Conservation (phyloP, 2,797 vertebrate genomes). For the Pseudochirops corinnae region DNA sequence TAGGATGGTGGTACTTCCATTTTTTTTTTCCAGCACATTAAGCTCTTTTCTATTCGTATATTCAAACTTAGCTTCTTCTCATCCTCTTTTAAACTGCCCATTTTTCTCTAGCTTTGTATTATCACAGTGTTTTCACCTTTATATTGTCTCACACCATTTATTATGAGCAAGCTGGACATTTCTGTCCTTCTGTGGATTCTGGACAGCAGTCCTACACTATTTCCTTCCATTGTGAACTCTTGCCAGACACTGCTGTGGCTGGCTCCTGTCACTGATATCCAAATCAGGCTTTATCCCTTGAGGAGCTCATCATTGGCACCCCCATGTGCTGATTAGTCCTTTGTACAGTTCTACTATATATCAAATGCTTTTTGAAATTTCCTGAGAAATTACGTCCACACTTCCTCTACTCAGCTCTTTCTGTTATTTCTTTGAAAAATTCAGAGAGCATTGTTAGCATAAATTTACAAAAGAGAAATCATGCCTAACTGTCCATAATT, state of each 20-base stretch:
- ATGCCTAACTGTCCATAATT: constrained; percentile 14
- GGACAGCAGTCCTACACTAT: not conserved
- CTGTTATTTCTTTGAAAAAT: constrained; percentile 33
- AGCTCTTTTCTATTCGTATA: not conserved
- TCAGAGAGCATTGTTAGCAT: constrained; percentile 3
- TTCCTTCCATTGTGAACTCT: constrained; percentile 1
- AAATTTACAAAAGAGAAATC: constrained; percentile 36
- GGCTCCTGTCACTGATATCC: constrained; percentile 38
- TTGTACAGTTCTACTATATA: constrained; percentile 19
- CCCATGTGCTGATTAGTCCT: not conserved
- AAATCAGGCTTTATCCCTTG: constrained; percentile 41
- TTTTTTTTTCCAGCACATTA: not conserved
- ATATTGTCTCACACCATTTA: not conserved
- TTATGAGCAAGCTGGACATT: not conserved
- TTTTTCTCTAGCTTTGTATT: not conserved
- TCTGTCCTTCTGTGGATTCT: not conserved
- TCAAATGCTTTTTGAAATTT: not conserved
- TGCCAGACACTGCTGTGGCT: constrained; percentile 40
- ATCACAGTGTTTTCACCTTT: not conserved
- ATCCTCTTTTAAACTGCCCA: not conserved
- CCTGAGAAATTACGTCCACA: constrained; percentile 37
- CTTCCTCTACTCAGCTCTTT: constrained; percentile 29
- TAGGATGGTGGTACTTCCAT: not conserved
- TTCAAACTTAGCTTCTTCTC: not conserved
- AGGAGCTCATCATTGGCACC: constrained; percentile 5